phyloP scores from a whole-genome alignment of 2,888 invertebrate genomes.

The Magallana nippona region DNA sequence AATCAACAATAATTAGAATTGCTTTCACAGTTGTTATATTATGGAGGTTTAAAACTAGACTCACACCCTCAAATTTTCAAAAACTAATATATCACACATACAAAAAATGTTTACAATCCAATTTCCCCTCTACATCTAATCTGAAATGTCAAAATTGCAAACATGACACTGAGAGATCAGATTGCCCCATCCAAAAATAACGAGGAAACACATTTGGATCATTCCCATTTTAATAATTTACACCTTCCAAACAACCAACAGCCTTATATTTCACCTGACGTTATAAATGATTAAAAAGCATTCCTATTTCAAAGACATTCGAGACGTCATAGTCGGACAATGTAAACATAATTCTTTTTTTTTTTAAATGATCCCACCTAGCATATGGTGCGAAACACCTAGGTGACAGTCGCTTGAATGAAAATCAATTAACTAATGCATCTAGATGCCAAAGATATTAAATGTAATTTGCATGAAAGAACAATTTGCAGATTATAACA shows the following conservation, averaged over 20 bases:
- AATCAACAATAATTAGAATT: too few relatives aligned
- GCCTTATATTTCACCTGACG: conserved; percentile 22
- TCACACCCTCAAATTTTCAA: too few relatives aligned
- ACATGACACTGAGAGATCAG: not conserved
- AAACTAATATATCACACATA: too few relatives aligned
- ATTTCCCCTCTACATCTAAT: not conserved
- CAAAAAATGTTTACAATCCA: not conserved
- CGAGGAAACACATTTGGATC: conserved; percentile 1
- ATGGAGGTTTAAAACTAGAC: too few relatives aligned
- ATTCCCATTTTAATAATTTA: not conserved
- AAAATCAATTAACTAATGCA: conserved; percentile 35
- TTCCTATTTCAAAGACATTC: conserved; percentile 1
- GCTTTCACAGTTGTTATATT: too few relatives aligned
- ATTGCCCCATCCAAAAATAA: not conserved
- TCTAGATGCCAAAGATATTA: not conserved
- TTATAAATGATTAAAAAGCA: conserved; percentile 29
- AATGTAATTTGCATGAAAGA: not conserved
- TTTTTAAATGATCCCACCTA: not conserved
- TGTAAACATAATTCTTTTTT: not conserved
- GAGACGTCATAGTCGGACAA: not conserved
- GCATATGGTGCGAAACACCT: not conserved
- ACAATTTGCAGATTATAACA: conserved; percentile 6
- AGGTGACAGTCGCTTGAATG: not conserved
- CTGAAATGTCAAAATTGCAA: not conserved
- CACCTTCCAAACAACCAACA: not conserved